A percentile compares a stretch with the other conserved stretches of the same genome.
Conservation (phyloP, 2,797 vertebrate genomes). For the Bradypus variegatus region DNA sequence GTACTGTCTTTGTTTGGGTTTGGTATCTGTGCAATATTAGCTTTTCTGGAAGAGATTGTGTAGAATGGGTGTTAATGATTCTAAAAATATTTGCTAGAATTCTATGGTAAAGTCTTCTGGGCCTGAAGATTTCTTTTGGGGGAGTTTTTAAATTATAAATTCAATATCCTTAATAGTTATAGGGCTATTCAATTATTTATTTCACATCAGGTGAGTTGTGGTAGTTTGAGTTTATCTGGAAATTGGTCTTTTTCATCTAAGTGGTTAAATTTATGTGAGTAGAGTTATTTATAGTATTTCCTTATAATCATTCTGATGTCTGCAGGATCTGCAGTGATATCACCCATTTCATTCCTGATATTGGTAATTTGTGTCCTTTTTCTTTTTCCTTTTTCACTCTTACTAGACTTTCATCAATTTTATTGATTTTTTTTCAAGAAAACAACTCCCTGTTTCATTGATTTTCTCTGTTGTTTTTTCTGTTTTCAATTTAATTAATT, state of each 20-base stretch:
- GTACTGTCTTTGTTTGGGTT: background rate
- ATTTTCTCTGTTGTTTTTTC: background rate
- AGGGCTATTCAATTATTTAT: background rate
- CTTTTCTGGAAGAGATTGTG: background rate
- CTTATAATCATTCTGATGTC: background rate
- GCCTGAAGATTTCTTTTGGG: background rate
- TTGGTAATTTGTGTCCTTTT: background rate
- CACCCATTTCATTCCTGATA: background rate
- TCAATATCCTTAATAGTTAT: background rate
- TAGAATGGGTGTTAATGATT: background rate
- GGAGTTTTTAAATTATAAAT: background rate
- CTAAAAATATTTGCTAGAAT: conserved; percentile 5
- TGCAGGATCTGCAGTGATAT: background rate
- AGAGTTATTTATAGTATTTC: background rate
- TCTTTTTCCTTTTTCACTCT: background rate
- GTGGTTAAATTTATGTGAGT: background rate
- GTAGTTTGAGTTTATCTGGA: background rate
- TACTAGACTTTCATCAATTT: background rate
- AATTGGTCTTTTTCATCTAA: background rate
- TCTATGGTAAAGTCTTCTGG: conserved; percentile 15
- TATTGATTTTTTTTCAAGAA: background rate
- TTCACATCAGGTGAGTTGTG: background rate
- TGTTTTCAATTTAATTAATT: background rate
- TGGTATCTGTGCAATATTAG: background rate
- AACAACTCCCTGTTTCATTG: background rate